Base-by-base conservation (phyloP, 2,888 invertebrate species). In the Eupithecia insigniata region DNA sequence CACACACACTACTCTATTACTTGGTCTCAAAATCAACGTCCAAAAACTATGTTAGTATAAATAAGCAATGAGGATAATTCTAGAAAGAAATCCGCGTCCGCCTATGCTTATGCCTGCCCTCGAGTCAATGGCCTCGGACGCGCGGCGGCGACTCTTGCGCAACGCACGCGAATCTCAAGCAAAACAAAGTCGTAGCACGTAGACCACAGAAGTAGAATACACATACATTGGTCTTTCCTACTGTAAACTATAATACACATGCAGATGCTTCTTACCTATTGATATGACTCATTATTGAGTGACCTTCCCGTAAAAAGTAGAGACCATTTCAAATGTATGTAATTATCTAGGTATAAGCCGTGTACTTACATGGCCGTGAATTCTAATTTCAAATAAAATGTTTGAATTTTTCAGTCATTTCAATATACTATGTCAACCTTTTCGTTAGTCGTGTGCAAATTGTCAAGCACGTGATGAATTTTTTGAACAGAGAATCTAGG, bases 121-220 rank as follows among this genome's bases (percentile, higher is more conserved):
- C 74, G 90, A 91, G 94, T 93, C 94, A 94, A 93, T 85, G 94
- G 93, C 94, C 94, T 94, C 94, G 85, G 80, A 86, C 28, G 87
- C 89, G 90, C 91, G n/a, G n/a, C 43, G 16, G 60, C 64, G 34
- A 62, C 32, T 34, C 64, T 93, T 93, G 93, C 94, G 93, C 93
- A 93, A 93, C 90, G 85, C 91, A 90, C 92, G 90, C 94, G 93
- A 94, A 94, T 94, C 94, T 94, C 91, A 87, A 91, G 91, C 93
- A 92, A 93, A 93, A 93, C 92, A 92, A 92, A 91, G 87, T 91
- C 89, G 88, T 64, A 64, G 36, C 64, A 62, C 64, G 64, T 32
- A 32, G 18, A 62, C 32, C 61, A 62, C 32, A n/a, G 22, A 26
- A 14, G 55, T 55, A 55, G 22, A 62, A 6, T 32, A n/a, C 30